These are phyloP conservation scores for Irena cyanogastra DNA, from an alignment of 2,113 vertebrate species.

Conservation along the genomic window DNA sequence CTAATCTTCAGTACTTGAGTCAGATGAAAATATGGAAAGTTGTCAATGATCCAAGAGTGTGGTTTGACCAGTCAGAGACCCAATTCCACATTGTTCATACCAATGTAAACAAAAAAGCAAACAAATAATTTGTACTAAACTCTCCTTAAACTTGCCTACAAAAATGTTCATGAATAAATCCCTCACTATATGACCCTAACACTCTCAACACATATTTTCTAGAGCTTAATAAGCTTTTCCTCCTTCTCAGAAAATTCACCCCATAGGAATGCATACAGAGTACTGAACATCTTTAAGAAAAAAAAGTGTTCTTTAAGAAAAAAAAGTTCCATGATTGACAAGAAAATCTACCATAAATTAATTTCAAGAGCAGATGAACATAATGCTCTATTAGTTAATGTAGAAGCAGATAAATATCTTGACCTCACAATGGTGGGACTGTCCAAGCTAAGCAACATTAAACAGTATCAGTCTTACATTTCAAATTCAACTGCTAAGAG, in stretches of 20 bases:
- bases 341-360: not conserved
- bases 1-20: not conserved
- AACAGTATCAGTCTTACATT: not conserved
- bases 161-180: not conserved
- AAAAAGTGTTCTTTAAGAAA: not conserved
- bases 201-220: not conserved
- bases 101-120: not conserved
- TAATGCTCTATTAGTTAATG: not conserved
- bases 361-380: not conserved
- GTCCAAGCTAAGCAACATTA: not conserved
- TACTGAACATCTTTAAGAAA: not conserved
- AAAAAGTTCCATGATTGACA: not conserved
- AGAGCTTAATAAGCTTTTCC: not conserved
- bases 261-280: fast-evolving
- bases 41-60: not conserved
- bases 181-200: not conserved
- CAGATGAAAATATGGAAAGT: not conserved
- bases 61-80: not conserved
- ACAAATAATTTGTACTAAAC: not conserved
- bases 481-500: not conserved
- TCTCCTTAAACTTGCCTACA: not conserved
- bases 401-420: not conserved
- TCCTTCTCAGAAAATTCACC: not conserved
- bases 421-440: not conserved
- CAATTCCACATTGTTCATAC: not conserved